Evolutionary conservation across 2,113 vertebrate species (phyloP).

Genomic region (Strix aluco): DNA sequence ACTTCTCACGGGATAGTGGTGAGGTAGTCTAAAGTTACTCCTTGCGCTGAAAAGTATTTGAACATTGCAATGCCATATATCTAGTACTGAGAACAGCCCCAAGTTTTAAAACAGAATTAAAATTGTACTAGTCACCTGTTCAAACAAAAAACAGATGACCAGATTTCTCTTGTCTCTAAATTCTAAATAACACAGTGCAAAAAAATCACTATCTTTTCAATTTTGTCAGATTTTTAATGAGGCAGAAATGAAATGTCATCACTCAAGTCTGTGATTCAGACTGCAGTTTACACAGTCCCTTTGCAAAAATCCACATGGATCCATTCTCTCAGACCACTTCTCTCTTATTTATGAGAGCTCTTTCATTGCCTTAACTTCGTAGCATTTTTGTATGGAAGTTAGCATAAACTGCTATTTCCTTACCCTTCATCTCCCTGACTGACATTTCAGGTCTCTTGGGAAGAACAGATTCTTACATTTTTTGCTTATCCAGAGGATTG

Average conservation of each 20-base stretch:
- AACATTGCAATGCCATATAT: not conserved
- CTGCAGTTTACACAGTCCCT: not conserved
- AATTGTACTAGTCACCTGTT: not conserved
- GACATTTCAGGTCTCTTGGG: constrained; percentile 19
- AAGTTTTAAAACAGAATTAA: constrained; percentile 18
- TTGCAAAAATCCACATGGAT: not conserved
- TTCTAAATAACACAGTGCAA: not conserved
- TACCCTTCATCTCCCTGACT: constrained; percentile 1
- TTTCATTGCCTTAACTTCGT: not conserved
- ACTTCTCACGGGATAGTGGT: not conserved
- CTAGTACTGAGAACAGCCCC: not conserved
- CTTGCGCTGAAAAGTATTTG: constrained; percentile 23
- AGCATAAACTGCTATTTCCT: not conserved
- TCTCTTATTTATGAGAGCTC: not conserved
- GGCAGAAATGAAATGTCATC: not conserved
- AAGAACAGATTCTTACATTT: constrained; percentile 29
- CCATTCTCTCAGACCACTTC: not conserved
- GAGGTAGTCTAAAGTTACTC: not conserved
- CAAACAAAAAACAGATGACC: not conserved
- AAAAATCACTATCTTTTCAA: not conserved
- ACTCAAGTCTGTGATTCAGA: not conserved
- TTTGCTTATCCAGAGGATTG: constrained; percentile 54
- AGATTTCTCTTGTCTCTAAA: not conserved
- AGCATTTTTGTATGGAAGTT: constrained; percentile 1
- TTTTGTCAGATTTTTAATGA: not conserved